A percentile compares a stretch with the other conserved stretches of the same genome.
Evolutionary conservation across 92 coral and sea anemone genomes (phyloP).

Genomic region (Porites evermanni): DNA sequence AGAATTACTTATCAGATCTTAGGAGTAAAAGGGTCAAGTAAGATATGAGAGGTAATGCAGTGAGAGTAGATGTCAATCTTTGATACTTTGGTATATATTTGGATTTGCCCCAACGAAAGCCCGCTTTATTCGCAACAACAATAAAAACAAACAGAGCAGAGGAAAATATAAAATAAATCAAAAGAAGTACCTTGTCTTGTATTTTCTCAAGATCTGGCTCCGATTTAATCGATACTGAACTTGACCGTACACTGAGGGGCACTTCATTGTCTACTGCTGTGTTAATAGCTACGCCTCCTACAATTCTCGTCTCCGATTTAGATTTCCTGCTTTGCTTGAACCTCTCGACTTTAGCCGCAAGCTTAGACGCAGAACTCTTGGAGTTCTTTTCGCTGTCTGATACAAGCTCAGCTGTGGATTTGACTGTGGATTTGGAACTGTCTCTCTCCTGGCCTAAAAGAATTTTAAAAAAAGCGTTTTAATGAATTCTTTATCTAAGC

Average conservation of each 20-base stretch:
- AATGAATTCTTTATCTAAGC: not conserved
- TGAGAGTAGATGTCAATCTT: too few species aligned
- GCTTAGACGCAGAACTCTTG: slow-evolving; percentile 58
- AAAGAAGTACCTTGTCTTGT: slow-evolving; percentile 26
- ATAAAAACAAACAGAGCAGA: too few species aligned
- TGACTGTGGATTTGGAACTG: slow-evolving; percentile 36
- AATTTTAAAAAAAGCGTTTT: not conserved
- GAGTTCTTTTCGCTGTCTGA: slow-evolving; percentile 34
- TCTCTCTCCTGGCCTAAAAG: slow-evolving; percentile 33
- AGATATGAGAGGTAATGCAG: too few species aligned
- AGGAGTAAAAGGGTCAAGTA: too few species aligned
- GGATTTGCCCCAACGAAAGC: too few species aligned
- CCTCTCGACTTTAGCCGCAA: slow-evolving; percentile 69
- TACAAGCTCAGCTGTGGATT: slow-evolving; percentile 12
- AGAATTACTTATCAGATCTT: too few species aligned
- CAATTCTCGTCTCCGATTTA: slow-evolving; percentile 89
- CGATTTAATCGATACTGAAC: slow-evolving; percentile 71
- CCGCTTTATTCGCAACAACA: too few species aligned
- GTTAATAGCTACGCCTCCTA: slow-evolving; percentile 96
- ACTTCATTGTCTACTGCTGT: slow-evolving; percentile 57
- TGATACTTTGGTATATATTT: too few species aligned
- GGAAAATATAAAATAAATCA: not conserved
- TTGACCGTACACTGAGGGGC: slow-evolving; percentile 79
- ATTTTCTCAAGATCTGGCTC: slow-evolving; percentile 44
- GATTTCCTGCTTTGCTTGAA: slow-evolving; percentile 78